phyloP scores from a whole-genome alignment of 1,140 invertebrate species.

The Aphelinus certus region DNA sequence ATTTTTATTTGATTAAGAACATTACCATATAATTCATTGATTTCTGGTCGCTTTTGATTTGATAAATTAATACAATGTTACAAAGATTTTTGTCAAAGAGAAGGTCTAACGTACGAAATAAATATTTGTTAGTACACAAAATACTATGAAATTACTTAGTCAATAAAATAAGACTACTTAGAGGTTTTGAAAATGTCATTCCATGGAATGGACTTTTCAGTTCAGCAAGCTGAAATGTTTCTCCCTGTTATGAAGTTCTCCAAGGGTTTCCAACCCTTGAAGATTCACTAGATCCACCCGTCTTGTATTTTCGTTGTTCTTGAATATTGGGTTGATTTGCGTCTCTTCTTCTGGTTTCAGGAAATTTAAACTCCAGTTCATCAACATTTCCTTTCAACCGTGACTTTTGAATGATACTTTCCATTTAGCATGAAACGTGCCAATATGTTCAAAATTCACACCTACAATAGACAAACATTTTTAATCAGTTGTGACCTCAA shows the following conservation, averaged over 20 bases:
- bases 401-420: slow-evolving; percentile 72
- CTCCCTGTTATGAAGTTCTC: slow-evolving; percentile 19
- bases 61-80: too few relatives aligned
- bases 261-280: slow-evolving; percentile 56
- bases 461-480: slow-evolving; percentile 58
- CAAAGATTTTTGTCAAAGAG: too few relatives aligned
- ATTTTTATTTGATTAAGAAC: too few relatives aligned
- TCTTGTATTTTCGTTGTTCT: slow-evolving; percentile 32
- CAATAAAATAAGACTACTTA: too few relatives aligned
- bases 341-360: slow-evolving; percentile 13
- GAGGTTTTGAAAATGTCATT: too few relatives aligned
- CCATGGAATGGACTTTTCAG: background rate
- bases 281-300: slow-evolving; percentile 16
- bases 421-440: slow-evolving; percentile 75
- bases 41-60: too few relatives aligned
- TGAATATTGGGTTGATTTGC: slow-evolving; percentile 37
- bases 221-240: background rate
- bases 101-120: too few relatives aligned
- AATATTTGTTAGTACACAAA: too few relatives aligned
- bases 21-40: too few relatives aligned
- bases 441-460: slow-evolving; percentile 73
- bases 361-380: slow-evolving; percentile 9
- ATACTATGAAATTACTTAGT: too few relatives aligned
- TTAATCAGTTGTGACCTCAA: background rate
- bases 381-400: slow-evolving; percentile 66